A percentile compares a stretch with the other conserved stretches of the same genome.
These are phyloP conservation scores for Acrocera orbiculus DNA, from an alignment of 2,888 invertebrate genomes.

Conservation along the genomic window DNA sequence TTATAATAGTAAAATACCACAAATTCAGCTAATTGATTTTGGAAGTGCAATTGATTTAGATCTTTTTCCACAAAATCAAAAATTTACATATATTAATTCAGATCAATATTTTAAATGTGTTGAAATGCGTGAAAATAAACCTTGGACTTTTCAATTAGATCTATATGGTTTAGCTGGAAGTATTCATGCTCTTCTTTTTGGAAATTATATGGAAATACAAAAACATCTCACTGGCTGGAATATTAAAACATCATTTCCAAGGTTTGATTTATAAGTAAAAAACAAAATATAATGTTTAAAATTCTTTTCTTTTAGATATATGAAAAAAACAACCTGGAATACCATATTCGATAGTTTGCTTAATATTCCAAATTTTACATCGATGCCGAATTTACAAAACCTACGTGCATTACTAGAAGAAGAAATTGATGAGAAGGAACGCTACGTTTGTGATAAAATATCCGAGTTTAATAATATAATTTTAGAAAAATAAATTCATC, in stretches of 20 bases:
- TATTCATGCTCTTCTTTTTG: conserved; percentile 71
- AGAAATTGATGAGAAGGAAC: conserved; percentile 24
- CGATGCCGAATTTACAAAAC: conserved; percentile 48
- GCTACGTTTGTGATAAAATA: conserved; percentile 22
- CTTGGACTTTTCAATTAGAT: conserved; percentile 92
- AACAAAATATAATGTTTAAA: background rate
- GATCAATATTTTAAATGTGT: conserved; percentile 66
- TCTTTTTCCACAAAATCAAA: conserved; percentile 56
- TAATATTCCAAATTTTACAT: conserved; percentile 62
- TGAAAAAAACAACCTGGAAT: conserved; percentile 57
- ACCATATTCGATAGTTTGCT: conserved; percentile 61
- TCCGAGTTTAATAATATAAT: conserved; percentile 25
- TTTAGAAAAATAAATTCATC: no score
- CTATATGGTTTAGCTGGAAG: conserved; percentile 77
- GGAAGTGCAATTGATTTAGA: conserved; percentile 90
- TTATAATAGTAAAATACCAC: conserved; percentile 33
- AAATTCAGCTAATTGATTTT: conserved; percentile 79
- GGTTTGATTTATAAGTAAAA: conserved; percentile 2
- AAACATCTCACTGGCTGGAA: conserved; percentile 31
- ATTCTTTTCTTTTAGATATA: conserved; percentile 37
- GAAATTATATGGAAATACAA: conserved; percentile 71
- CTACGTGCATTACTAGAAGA: conserved; percentile 22
- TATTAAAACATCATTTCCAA: conserved; percentile 22
- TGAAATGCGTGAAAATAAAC: conserved; percentile 78
- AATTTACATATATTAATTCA: conserved; percentile 43